Evolutionary conservation across 1,140 invertebrate species (phyloP), one percentile per base, ranked within the genome.

Genomic region (Archivesica marissinica): DNA sequence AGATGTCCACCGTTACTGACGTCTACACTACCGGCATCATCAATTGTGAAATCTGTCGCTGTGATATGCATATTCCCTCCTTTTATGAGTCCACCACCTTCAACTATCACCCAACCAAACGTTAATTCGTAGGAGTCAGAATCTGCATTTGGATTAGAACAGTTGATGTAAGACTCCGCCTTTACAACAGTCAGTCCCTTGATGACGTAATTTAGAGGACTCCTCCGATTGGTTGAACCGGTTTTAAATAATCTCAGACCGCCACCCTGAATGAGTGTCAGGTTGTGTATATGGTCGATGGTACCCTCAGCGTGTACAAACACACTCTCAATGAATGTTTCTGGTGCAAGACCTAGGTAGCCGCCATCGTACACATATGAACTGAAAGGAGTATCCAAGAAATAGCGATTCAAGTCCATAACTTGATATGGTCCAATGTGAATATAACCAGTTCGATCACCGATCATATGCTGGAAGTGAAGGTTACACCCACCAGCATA

Each of bases 401-500:
- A 87, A 2, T 72, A 25, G 47, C 91, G 59, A 23, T 83, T 79
- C 30, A 92, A 56, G 70, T 92, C 89, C 90, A 92, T 88, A 13
- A 82, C 61, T 76, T 92, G 91, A 56, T 88, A 28, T 30, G 89
- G 89, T 38, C 90, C 91, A 66, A 92, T 77, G 70, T 92, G 91
- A 25, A 92, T 64, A 35, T 68, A 86, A 0, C 91, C 91, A 20
- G 85, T 89, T 35, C 91, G 52, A 70, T 92, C 91, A 23, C 91
- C 91, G 59, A 92, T 92, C 90, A 92, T 92, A 81, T 91, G 86
- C 15, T 13, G 59, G 81, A 92, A 92, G 77, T 89, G 86, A 23
- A 92, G 44, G 59, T 88, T 88, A 39, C 84, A 85, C 0, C 90
- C 88, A 0, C 77, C 77, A 23, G 52, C 74, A 20, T 87, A 76